Evolutionary conservation across 2,113 vertebrate genomes (phyloP), one percentile per base, ranked within the genome.

Genomic region (Zosterops lateralis): DNA sequence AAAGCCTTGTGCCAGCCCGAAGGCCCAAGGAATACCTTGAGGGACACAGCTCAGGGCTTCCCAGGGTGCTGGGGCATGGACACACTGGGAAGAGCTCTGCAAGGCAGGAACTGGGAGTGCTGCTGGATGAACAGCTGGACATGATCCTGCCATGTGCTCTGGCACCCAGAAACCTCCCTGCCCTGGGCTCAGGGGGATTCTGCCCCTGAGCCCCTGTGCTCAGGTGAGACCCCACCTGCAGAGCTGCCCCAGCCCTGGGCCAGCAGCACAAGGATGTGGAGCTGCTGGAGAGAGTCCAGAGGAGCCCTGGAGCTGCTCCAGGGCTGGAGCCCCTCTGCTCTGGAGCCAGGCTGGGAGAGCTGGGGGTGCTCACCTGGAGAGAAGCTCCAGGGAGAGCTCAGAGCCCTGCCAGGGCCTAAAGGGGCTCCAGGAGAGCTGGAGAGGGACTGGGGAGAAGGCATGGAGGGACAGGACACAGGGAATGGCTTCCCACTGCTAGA

Each of bases 91-190:
- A 26, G 8, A 12, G 44, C 28, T 34, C 34, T 28, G 64, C 77
- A 40, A 9, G 29, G 29, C 34, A 68, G 51, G 14, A 48, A 28
- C n/a, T 40, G 78, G 44, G 54, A 60, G 29, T 1, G 3, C 29
- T 68, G 53, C 10, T 8, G 42, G 11, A 6, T 38, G 42, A 47
- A 15, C 28, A 80, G 42, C 57, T 48, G 57, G 45, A 5, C 45
- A 40, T 9, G 21, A 5, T 7, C 38, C 18, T 11, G 32, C 12
- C 9, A 3, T 0, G 2, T 38, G 20, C 21, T 3, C 44, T 48
- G 34, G 16, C 20, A 75, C 26, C 26, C 44, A 48, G n/a, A 47
- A 17, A 2, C 14, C 24, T 3, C 19, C 8, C 1, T 32, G 29
- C 14, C 36, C 14, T 17, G 38, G 60, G 48, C 14, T 36, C 3